Conservation (phyloP, 2,888 invertebrate genomes). For the Drosophila mimetica region DNA sequence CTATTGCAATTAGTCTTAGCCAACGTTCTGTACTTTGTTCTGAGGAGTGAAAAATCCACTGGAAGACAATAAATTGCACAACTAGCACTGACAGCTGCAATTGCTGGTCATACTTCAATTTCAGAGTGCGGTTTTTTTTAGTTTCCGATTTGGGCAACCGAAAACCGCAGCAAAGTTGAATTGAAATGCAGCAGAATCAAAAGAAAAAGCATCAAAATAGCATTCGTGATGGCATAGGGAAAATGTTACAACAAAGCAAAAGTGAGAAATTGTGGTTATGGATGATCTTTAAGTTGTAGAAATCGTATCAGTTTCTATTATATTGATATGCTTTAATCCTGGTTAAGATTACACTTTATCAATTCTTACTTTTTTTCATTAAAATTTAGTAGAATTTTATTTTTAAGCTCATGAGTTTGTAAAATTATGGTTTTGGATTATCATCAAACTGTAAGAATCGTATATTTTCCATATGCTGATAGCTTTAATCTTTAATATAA, state of each 20-base stretch:
- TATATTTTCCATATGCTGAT: too few relatives aligned
- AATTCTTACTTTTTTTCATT: too few relatives aligned
- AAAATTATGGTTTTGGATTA: too few relatives aligned
- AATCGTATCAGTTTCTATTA: background rate
- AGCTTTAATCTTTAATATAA: too few relatives aligned
- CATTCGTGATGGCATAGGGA: conserved; percentile 4
- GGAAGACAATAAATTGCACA: conserved; percentile 49
- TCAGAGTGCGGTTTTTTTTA: conserved; percentile 41
- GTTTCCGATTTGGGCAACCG: conserved; percentile 24
- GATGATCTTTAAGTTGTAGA: background rate
- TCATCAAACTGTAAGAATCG: too few relatives aligned
- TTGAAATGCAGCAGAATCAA: conserved; percentile 31
- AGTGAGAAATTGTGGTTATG: conserved; percentile 4
- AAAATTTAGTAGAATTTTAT: too few relatives aligned
- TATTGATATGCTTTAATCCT: background rate
- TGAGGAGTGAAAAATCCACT: background rate
- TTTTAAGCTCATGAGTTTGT: too few relatives aligned
- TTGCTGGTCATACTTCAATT: conserved; percentile 47
- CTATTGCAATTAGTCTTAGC: conserved; percentile 36
- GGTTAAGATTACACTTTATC: background rate
- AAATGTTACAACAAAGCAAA: background rate
- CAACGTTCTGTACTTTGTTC: conserved; percentile 1
- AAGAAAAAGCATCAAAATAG: conserved; percentile 8
- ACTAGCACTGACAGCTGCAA: conserved; percentile 14
- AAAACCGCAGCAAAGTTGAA: conserved; percentile 49